Evolutionary conservation across 37 sponge, comb jelly and placozoan species (phyloP), one percentile per base, ranked within the genome.

Genomic region (Aphrocallistes beatrix): DNA sequence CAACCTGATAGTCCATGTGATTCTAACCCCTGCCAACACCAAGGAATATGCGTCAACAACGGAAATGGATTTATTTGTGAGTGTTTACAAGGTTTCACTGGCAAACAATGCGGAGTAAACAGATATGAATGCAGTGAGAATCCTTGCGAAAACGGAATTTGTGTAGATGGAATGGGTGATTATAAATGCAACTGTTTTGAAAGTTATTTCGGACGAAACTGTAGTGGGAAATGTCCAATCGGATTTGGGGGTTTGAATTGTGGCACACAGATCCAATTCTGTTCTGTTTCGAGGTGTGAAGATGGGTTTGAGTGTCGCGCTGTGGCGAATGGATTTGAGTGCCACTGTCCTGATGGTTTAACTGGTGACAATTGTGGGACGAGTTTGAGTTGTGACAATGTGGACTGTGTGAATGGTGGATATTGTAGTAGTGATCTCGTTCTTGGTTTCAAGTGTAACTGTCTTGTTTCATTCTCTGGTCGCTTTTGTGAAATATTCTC

Each of bases 111-210:
- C 34, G 85, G 87, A 40, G 85, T 0, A 0, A 60, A 86, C 34
- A 89, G 85, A 37, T 50, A 89, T 32, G 90, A 92, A 6, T 92
- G 92, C 38, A 39, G 0, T 19, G 28, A 39, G 16, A 34, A 38
- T 1, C 75, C 89, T 36, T 93, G 90, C 39, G 75, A 30, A 25
- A 25, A 23, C n/a, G 40, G 85, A 17, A 23, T 6, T 8, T 84
- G 85, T 84, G 13, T 49, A 25, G 51, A 51, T 9, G 85, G 85
- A 51, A 23, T 84, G 8, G 85, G 50, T 81, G 85, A 6, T 3
- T 32, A 23, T 8, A 37, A 28, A 37, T 84, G 85, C n/a, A 81
- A 81, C 8, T 60, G 75, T 60, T 6, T 3, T 25, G 75, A 60
- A 25, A 30, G 75, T 19, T 60, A 60, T 60, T 19, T 28, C 8